These are phyloP conservation scores for Heliothis peltigera DNA, from an alignment of 2,888 invertebrate genomes.

Conservation along the genomic window DNA sequence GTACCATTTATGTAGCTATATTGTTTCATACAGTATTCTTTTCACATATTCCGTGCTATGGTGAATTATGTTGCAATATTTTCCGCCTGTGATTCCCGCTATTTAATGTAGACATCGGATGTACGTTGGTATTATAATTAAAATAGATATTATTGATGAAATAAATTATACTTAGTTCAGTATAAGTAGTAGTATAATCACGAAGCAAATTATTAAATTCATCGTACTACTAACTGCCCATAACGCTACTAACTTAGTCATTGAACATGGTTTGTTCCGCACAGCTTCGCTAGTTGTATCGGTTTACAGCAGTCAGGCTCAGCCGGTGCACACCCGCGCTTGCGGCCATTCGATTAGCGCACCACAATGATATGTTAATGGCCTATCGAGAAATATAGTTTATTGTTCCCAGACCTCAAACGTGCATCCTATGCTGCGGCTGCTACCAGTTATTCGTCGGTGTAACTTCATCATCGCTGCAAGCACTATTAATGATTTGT, in stretches of 20 bases:
- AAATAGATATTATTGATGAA: too few relatives aligned
- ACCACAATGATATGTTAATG: constrained; percentile 84
- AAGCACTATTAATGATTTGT: constrained; percentile 40
- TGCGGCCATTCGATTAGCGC: constrained; percentile 80
- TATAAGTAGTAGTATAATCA: too few relatives aligned
- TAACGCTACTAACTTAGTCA: constrained; percentile 4
- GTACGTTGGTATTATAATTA: too few relatives aligned
- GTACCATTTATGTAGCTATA: too few relatives aligned
- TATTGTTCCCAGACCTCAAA: constrained; percentile 70
- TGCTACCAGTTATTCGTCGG: constrained; percentile 39
- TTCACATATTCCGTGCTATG: too few relatives aligned
- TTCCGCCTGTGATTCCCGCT: too few relatives aligned
- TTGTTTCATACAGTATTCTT: too few relatives aligned
- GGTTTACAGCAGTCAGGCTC: constrained; percentile 20
- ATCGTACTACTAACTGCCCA: too few relatives aligned
- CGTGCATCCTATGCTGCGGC: constrained; percentile 59
- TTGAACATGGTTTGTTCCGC: constrained; percentile 24
- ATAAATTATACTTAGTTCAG: too few relatives aligned
- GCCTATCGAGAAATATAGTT: constrained; percentile 81
- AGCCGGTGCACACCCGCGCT: constrained; percentile 55
- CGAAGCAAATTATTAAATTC: too few relatives aligned
- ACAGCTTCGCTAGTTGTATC: constrained; percentile 29
- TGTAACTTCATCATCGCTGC: constrained; percentile 39
- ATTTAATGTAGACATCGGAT: too few relatives aligned
- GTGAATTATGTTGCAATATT: too few relatives aligned